Evolutionary conservation across 2,888 invertebrate species (phyloP).

Genomic region (Bedellia somnulentella): DNA sequence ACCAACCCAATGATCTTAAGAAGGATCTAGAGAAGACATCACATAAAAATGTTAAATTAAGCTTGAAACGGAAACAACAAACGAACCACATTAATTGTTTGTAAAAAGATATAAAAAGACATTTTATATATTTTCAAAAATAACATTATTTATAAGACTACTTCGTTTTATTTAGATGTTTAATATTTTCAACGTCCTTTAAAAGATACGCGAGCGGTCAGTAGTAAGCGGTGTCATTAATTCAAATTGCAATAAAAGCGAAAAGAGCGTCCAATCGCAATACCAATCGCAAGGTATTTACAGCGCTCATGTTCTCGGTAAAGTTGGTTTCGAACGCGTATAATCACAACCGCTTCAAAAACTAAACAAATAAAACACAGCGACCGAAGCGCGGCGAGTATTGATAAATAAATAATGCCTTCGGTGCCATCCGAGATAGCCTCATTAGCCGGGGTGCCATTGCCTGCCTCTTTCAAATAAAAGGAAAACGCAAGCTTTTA

Average conservation of each 20-base stretch:
- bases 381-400: conserved; percentile 24
- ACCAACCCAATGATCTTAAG: no score
- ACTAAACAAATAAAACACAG: conserved; percentile 14
- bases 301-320: conserved; percentile 15
- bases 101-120: no score
- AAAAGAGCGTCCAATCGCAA: conserved; percentile 7
- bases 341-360: conserved; percentile 18
- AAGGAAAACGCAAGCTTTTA: conserved; percentile 8
- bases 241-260: no score
- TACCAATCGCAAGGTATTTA: conserved; percentile 10
- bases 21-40: no score
- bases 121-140: no score
- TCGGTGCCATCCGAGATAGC: conserved; percentile 26
- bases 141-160: no score
- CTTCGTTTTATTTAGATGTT: no score
- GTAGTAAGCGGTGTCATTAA: conserved; percentile 7
- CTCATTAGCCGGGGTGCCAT: conserved; percentile 21
- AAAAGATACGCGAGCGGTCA: no score
- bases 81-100: no score
- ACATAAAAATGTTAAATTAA: no score
- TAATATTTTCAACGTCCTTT: no score
- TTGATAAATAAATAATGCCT: conserved; percentile 53
- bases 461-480: conserved; percentile 12
- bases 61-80: no score
- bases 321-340: conserved; percentile 15